Conservation (phyloP, 2,797 vertebrate species). For the Clarias platycephalus region DNA sequence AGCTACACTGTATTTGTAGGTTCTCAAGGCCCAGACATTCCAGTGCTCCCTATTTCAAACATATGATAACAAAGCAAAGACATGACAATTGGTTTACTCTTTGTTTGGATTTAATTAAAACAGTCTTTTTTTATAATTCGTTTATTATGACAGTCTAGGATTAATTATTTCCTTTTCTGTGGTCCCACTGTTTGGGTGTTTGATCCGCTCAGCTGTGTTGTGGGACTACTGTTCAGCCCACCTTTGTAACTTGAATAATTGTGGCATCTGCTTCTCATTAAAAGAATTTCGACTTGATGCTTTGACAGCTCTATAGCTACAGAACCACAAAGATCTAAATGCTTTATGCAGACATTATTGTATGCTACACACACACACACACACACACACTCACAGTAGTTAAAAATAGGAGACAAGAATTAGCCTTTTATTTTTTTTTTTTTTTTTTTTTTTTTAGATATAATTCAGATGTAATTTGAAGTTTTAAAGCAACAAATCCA, state of each 20-base stretch:
- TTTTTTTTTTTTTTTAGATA: not conserved
- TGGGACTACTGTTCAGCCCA: slow-evolving; percentile 50
- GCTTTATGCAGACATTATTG: slow-evolving; percentile 3
- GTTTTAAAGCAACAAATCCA: not conserved
- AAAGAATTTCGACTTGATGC: slow-evolving; percentile 44
- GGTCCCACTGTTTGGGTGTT: slow-evolving; percentile 31
- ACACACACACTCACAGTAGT: not conserved
- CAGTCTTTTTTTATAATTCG: slow-evolving; percentile 23
- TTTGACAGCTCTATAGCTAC: slow-evolving; percentile 45
- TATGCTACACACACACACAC: no score
- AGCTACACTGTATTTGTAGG: not conserved
- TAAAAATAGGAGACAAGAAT: slow-evolving; percentile 3
- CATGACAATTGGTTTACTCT: not conserved
- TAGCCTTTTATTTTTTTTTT: not conserved
- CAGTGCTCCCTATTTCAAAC: not conserved
- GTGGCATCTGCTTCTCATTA: slow-evolving; percentile 50
- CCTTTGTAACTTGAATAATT: slow-evolving; percentile 42
- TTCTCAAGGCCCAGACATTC: not conserved
- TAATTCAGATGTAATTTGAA: slow-evolving; percentile 24
- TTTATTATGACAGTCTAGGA: slow-evolving; percentile 47
- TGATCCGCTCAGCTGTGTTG: slow-evolving; percentile 57
- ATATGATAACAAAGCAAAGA: slow-evolving; percentile 5
- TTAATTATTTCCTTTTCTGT: slow-evolving; percentile 42
- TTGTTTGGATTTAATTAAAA: slow-evolving; percentile 34
- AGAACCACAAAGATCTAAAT: slow-evolving; percentile 39